Evolutionary conservation across 2,797 vertebrate species (phyloP).

Genomic region (Pipistrellus kuhlii): DNA sequence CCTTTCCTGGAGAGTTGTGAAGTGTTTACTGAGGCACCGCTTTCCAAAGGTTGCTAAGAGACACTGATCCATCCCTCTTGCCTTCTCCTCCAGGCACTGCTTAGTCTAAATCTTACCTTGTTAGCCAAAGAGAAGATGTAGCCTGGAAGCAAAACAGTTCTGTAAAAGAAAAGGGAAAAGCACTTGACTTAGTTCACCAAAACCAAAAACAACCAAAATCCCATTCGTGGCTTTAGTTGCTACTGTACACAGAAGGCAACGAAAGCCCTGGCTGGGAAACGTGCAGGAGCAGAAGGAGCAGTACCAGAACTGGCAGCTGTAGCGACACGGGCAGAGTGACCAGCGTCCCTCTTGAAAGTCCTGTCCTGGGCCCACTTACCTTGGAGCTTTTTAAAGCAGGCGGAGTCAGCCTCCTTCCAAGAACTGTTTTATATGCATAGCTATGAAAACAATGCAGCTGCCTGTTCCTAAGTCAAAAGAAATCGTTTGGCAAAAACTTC

Average conservation of each 20-base stretch:
- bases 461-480: slow-evolving; percentile 88
- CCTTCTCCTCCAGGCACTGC: slow-evolving; percentile 41
- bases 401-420: slow-evolving; percentile 81
- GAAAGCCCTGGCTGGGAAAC: slow-evolving; percentile 55
- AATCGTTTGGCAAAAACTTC: slow-evolving; percentile 87
- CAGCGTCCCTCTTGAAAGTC: slow-evolving; percentile 66
- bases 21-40: slow-evolving; percentile 61
- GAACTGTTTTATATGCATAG: slow-evolving; percentile 86
- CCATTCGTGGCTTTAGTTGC: not conserved
- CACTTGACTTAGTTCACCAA: slow-evolving; percentile 52
- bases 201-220: slow-evolving; percentile 19
- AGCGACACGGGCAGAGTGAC: slow-evolving; percentile 48
- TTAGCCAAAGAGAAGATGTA: slow-evolving; percentile 62
- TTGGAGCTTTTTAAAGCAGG: slow-evolving; percentile 85
- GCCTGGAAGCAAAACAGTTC: slow-evolving; percentile 70
- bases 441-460: slow-evolving; percentile 87
- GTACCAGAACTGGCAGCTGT: slow-evolving; percentile 40
- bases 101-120: slow-evolving; percentile 85
- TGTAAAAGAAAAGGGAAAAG: slow-evolving; percentile 78
- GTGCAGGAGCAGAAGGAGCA: not conserved
- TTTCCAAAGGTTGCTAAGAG: slow-evolving; percentile 69
- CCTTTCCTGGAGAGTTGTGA: slow-evolving; percentile 38
- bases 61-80: slow-evolving; percentile 55
- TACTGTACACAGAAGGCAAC: slow-evolving; percentile 46
- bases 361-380: slow-evolving; percentile 82